phyloP scores from a whole-genome alignment of 1,140 invertebrate species.

The Temnothorax nylanderi region DNA sequence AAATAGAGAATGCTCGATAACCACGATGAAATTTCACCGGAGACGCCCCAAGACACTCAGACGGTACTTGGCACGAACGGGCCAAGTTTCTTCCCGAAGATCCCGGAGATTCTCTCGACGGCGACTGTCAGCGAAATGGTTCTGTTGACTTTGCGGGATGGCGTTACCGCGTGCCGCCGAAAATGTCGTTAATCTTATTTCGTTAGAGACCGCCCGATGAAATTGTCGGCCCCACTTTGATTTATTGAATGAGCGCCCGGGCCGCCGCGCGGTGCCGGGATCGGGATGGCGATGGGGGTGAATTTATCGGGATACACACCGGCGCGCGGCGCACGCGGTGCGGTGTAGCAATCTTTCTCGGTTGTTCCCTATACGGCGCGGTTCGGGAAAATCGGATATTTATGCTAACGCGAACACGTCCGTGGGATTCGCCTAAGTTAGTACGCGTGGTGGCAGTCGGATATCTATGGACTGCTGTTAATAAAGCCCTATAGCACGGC shows the following conservation, averaged over 20 bases:
- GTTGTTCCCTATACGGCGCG: conserved; percentile 45
- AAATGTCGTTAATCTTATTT: conserved; percentile 69
- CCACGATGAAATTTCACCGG: conserved; percentile 49
- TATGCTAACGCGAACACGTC: conserved; percentile 62
- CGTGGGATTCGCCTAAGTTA: conserved; percentile 58
- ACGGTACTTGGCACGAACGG: conserved; percentile 40
- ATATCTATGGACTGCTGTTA: conserved; percentile 62
- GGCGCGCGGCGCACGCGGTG: conserved; percentile 7
- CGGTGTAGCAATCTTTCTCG: conserved; percentile 53
- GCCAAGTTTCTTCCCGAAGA: conserved; percentile 25
- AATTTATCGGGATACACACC: conserved; percentile 50
- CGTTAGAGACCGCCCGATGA: conserved; percentile 51
- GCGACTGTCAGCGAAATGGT: conserved; percentile 56
- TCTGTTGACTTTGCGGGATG: conserved; percentile 59
- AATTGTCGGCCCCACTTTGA: conserved; percentile 56
- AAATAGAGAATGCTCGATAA: conserved; percentile 48
- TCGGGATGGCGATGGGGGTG: background rate
- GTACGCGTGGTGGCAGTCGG: conserved; percentile 32
- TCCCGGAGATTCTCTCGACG: conserved; percentile 32
- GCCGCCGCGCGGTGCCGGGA: background rate
- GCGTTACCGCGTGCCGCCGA: conserved; percentile 27
- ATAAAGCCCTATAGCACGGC: conserved; percentile 45
- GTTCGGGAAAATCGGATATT: conserved; percentile 55
- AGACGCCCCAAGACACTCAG: conserved; percentile 23
- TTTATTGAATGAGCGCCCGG: conserved; percentile 62